A percentile compares a stretch with the other conserved stretches of the same genome.
These are phyloP conservation scores for Orycteropus afer DNA, from an alignment of 2,113 vertebrate genomes.

Conservation along the genomic window DNA sequence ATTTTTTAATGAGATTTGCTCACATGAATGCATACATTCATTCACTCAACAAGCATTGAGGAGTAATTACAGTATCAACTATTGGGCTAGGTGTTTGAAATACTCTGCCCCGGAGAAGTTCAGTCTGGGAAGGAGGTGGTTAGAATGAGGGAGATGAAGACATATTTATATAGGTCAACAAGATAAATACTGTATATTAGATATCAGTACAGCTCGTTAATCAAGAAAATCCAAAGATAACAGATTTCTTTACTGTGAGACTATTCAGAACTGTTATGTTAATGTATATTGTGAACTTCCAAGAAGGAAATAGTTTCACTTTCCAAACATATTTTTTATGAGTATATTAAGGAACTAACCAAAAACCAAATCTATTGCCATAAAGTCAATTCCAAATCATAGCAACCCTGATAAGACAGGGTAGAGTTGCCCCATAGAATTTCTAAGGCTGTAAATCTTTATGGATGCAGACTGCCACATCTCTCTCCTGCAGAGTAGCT, in stretches of 20 bases:
- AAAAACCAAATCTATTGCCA: no score
- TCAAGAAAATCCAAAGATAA: constrained; percentile 7
- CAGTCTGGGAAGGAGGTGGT: neutral
- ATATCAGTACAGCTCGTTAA: neutral
- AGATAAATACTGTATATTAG: constrained; percentile 15
- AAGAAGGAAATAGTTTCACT: constrained; percentile 17
- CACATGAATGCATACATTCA: neutral
- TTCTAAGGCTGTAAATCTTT: no score
- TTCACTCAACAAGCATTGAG: neutral
- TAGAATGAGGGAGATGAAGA: neutral
- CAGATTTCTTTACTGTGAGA: neutral
- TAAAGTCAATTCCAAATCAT: no score
- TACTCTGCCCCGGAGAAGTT: neutral
- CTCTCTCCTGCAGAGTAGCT: no score
- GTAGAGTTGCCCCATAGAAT: no score
- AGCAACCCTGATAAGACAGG: no score
- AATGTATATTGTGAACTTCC: neutral
- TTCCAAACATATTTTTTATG: neutral
- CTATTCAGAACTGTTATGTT: neutral
- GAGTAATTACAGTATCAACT: neutral
- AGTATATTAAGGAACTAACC: neutral
- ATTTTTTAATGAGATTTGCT: neutral
- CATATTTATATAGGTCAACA: neutral
- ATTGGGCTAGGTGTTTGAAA: neutral
- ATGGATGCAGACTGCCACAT: no score